Evolutionary conservation across 2,113 vertebrate species (phyloP).

Genomic region (Coptodon bakossiorum): DNA sequence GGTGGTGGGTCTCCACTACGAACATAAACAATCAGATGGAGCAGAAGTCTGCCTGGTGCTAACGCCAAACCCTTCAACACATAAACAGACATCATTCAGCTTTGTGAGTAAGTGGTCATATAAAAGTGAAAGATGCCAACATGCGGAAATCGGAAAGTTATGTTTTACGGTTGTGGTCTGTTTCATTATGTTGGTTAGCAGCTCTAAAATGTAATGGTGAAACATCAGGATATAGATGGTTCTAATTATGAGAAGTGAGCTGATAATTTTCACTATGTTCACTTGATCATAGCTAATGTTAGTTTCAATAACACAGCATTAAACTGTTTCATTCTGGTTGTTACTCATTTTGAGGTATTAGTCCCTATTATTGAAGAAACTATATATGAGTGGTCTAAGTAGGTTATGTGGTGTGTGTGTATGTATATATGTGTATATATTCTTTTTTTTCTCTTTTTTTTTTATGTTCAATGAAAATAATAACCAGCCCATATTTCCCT

Average conservation of each 20-base stretch:
- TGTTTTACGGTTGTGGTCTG: background rate
- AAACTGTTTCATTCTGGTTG: background rate
- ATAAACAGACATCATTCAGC: conserved; percentile 53
- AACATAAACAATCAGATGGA: conserved; percentile 61
- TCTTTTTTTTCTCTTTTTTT: fast-evolving
- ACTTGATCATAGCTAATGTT: background rate
- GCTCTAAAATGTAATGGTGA: background rate
- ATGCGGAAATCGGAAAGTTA: background rate
- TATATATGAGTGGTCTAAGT: background rate
- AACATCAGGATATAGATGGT: background rate
- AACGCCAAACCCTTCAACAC: conserved; percentile 20
- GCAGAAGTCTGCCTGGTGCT: conserved; percentile 32
- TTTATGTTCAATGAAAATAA: background rate
- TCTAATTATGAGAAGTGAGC: background rate
- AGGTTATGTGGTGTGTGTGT: background rate
- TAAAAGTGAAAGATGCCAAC: background rate
- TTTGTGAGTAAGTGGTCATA: background rate
- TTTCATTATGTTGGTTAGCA: background rate
- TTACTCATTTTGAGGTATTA: background rate
- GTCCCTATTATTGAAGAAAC: background rate
- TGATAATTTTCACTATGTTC: background rate
- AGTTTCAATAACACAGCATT: background rate
- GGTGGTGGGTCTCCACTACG: conserved; percentile 57
- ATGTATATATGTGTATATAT: fast-evolving
- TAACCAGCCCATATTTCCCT: background rate